Evolutionary conservation across 2,888 invertebrate genomes (phyloP).

Genomic region (Globia sparganii): DNA sequence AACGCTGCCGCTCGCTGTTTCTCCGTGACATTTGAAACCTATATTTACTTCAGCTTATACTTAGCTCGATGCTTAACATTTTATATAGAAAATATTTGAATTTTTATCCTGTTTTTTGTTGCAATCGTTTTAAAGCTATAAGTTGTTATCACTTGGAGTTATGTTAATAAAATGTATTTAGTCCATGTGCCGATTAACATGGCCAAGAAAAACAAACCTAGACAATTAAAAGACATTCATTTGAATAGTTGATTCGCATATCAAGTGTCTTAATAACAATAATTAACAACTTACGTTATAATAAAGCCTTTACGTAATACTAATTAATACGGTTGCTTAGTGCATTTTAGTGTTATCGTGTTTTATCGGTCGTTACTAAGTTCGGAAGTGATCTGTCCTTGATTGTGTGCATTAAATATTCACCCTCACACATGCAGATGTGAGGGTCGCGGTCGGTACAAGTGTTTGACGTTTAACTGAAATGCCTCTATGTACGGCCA

Average conservation of each 20-base stretch:
- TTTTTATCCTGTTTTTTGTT: constrained; percentile 16
- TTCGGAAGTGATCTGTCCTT: constrained; percentile 63
- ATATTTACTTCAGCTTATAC: constrained; percentile 71
- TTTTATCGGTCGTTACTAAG: constrained; percentile 59
- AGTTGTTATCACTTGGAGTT: not conserved
- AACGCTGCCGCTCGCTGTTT: constrained; percentile 74
- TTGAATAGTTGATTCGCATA: constrained; percentile 11
- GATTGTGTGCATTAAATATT: constrained; percentile 60
- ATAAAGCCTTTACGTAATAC: constrained; percentile 33
- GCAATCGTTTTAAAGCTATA: constrained; percentile 24
- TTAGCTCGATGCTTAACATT: constrained; percentile 55
- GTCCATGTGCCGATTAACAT: not conserved
- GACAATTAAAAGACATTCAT: constrained; percentile 11
- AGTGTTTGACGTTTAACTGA: constrained; percentile 77
- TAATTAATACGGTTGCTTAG: constrained; percentile 49
- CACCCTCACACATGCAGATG: constrained; percentile 42
- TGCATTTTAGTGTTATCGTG: constrained; percentile 46
- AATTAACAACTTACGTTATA: constrained; percentile 8
- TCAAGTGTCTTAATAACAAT: constrained; percentile 11
- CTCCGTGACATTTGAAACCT: constrained; percentile 78
- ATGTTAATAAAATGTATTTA: not conserved
- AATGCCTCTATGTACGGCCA: constrained; percentile 81
- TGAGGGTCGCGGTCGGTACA: constrained; percentile 61
- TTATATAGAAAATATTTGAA: constrained; percentile 36
- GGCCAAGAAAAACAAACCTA: not conserved